Base-by-base conservation (phyloP, 2,113 vertebrate species). In the Psephotus haematonotus region DNA sequence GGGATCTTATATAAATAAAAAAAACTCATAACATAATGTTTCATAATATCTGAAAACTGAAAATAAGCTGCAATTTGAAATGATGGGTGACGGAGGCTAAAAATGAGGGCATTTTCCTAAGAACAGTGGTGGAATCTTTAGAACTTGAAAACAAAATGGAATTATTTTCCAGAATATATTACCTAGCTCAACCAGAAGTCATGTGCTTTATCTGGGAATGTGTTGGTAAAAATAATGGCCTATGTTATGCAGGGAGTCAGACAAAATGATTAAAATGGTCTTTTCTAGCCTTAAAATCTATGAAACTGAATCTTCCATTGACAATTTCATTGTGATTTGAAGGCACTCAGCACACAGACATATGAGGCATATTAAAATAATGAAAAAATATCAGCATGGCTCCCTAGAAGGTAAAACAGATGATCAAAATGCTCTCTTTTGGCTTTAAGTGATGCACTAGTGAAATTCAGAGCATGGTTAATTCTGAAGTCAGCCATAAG, bases 51-150 rank as follows among this genome's bases (percentile, higher is more conserved):
- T 81, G 64, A 94, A 91, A 89, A 55, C 17, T 29, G 27, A 74
- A 91, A 80, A 47, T 17, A 81, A 84, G 27, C 7, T 83, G 33
- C n/a, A 27, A 24, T 84, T 70, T 78, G 20, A 91, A 78, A 84
- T 59, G 0, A 49, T 49, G 46, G 1, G 13, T 62, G 11, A 44
- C 0, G 1, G 10, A 11, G 10, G 5, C 7, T 65, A 70, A 81
- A 88, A 86, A 77, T 27, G 3, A 65, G 13, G 7, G 3, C 3
- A 50, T 60, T 89, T 83, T 65, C 5, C 14, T 49, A 11, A 49
- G 10, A 93, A 70, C 46, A 90, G 57, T 39, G 11, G 11, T 44
- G 12, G 17, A 78, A 44, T 53, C 18, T 49, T 69, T 74, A 64
- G 37, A 37, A 53, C 4, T 57, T 59, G 16, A 85, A 90, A 63